phyloP scores from a whole-genome alignment of 64 coral and sea anemone genomes.

The Porites australiensis region DNA sequence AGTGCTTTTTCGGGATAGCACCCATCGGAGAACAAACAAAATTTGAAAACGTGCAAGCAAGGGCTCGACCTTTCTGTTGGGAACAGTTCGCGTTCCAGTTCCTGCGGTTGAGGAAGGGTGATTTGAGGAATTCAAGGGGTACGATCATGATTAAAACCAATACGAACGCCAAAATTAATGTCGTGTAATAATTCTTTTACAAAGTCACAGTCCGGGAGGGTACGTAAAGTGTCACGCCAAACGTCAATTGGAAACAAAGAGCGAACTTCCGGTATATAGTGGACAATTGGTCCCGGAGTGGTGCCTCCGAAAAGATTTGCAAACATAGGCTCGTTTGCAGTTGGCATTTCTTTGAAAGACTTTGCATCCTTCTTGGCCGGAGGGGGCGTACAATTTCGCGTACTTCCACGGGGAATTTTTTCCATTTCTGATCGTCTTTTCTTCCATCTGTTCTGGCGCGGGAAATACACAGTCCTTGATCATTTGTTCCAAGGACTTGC shows the following conservation, averaged over 20 bases:
- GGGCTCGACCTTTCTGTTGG: background rate
- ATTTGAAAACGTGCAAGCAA: background rate
- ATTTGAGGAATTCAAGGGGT: background rate
- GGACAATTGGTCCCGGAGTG: background rate
- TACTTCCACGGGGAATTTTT: background rate
- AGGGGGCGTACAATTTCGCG: background rate
- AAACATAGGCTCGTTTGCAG: slow-evolving; percentile 27
- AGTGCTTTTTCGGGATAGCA: slow-evolving; percentile 37
- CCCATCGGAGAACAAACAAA: slow-evolving; percentile 22
- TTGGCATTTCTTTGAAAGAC: background rate
- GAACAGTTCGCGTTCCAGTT: slow-evolving; percentile 10
- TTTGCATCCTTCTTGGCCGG: slow-evolving; percentile 26
- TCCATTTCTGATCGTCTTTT: background rate
- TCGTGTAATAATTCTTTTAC: slow-evolving; percentile 1
- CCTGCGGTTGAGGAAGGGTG: background rate
- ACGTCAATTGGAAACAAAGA: background rate
- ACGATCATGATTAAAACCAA: slow-evolving; percentile 2
- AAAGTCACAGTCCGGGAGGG: slow-evolving; percentile 2
- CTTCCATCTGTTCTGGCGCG: slow-evolving; percentile 26
- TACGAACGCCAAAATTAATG: slow-evolving; percentile 21
- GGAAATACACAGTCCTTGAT: slow-evolving; percentile 53
- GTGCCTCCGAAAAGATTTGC: slow-evolving; percentile 3
- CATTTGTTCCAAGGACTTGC: slow-evolving; percentile 49
- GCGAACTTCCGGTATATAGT: background rate
- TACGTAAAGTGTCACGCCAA: background rate